phyloP scores from a whole-genome alignment of 2,797 vertebrate genomes.

The Gobionotothen gibberifrons region DNA sequence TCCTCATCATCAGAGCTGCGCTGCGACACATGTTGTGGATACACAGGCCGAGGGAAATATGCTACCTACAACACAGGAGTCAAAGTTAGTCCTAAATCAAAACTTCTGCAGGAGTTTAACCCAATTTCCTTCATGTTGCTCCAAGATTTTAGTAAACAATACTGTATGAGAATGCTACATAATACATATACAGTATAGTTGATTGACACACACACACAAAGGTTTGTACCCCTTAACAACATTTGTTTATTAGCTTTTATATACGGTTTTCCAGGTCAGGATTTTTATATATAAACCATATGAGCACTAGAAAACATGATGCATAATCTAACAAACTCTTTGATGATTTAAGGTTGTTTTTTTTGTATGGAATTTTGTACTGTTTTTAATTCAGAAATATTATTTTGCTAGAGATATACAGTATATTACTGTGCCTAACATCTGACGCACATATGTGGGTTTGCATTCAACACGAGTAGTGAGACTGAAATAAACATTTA shows the following conservation, averaged over 20 bases:
- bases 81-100: background rate
- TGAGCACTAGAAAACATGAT: background rate
- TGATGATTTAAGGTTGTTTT: background rate
- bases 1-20: slow-evolving; percentile 97
- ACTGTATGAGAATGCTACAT: background rate
- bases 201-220: too few relatives aligned
- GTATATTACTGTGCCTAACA: background rate
- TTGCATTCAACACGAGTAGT: slow-evolving; percentile 4
- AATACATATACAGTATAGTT: background rate
- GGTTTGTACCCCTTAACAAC: too few relatives aligned
- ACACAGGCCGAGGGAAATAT: slow-evolving; percentile 87
- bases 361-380: background rate
- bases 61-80: slow-evolving; percentile 81
- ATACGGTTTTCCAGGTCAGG: background rate
- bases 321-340: too few relatives aligned
- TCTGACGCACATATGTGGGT: slow-evolving; percentile 16
- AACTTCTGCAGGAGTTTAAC: background rate
- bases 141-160: background rate
- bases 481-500: background rate
- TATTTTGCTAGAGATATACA: background rate
- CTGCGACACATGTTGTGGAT: slow-evolving; percentile 86
- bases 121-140: background rate
- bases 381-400: background rate
- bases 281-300: background rate
- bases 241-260: background rate